A percentile compares a stretch with the other conserved stretches of the same genome.
These are phyloP conservation scores for Pandion haliaetus DNA, from an alignment of 2,113 vertebrate genomes.

Conservation along the genomic window DNA sequence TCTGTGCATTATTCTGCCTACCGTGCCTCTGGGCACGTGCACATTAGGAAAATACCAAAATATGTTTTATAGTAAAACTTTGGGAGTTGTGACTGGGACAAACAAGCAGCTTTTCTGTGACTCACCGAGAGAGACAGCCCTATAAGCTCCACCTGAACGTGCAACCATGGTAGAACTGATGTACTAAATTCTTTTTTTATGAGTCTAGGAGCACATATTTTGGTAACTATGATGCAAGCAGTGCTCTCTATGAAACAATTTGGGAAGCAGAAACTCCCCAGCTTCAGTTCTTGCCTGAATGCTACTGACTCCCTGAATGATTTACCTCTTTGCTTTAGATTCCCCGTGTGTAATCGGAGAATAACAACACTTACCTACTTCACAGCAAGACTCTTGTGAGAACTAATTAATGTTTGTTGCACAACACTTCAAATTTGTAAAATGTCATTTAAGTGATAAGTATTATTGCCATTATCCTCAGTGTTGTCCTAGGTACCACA, in stretches of 20 bases:
- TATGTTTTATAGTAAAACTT: not conserved
- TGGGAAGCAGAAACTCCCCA: not conserved
- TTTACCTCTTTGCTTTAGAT: not conserved
- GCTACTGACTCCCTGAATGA: not conserved
- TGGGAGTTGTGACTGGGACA: not conserved
- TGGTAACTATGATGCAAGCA: not conserved
- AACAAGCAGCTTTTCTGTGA: not conserved
- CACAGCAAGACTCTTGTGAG: slow-evolving; percentile 46
- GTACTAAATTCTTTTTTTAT: not conserved
- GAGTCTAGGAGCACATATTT: not conserved
- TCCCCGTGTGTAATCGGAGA: not conserved
- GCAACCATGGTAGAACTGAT: rapidly evolving
- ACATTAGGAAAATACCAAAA: not conserved
- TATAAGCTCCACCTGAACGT: not conserved
- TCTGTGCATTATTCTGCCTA: not conserved
- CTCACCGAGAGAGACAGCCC: not conserved
- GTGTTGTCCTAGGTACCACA: not conserved
- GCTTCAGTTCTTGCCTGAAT: not conserved
- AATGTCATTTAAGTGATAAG: slow-evolving; percentile 45
- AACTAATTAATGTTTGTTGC: slow-evolving; percentile 60
- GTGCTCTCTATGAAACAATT: not conserved
- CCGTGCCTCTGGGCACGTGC: rapidly evolving
- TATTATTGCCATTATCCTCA: slow-evolving; percentile 33
- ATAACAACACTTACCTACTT: slow-evolving; percentile 41
- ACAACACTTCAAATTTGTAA: slow-evolving; percentile 40